Percentiles rank a stretch among this genome's conserved stretches.
Evolutionary conservation across 2,797 vertebrate genomes (phyloP).

Genomic region (Meda fulgida): DNA sequence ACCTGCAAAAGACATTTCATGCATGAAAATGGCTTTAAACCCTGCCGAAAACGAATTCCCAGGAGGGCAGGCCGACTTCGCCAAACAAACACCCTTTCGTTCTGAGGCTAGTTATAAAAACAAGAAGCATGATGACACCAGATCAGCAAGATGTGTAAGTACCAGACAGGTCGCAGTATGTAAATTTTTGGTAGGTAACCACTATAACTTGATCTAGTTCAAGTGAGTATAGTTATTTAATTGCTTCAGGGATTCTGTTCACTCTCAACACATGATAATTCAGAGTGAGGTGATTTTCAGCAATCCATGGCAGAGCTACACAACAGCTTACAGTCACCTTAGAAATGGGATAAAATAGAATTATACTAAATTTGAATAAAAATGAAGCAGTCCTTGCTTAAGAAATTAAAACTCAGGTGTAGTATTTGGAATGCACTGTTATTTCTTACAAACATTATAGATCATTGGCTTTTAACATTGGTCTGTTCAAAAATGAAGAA

Average conservation of each 20-base stretch:
- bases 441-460: constrained; percentile 84
- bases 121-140: constrained; percentile 77
- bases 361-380: constrained; percentile 73
- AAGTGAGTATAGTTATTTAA: constrained; percentile 79
- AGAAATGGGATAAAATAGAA: constrained; percentile 76
- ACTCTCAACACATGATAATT: constrained; percentile 73
- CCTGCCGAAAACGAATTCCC: constrained; percentile 76
- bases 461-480: constrained; percentile 88
- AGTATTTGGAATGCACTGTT: constrained; percentile 89
- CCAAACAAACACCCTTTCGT: constrained; percentile 76
- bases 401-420: constrained; percentile 82
- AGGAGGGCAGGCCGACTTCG: constrained; percentile 65
- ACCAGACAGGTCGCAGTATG: constrained; percentile 81
- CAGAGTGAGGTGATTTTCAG: constrained; percentile 75
- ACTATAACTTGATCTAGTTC: constrained; percentile 77
- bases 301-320: constrained; percentile 78
- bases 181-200: constrained; percentile 87
- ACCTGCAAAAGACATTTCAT: constrained; percentile 72
- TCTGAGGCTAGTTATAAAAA: constrained; percentile 77
- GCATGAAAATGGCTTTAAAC: constrained; percentile 72
- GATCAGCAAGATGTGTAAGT: constrained; percentile 79
- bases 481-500: constrained; percentile 78
- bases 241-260: constrained; percentile 75
- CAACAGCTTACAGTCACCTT: constrained; percentile 83
- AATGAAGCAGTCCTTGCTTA: constrained; percentile 81